These are phyloP conservation scores for Aphaenogaster rudis DNA, from an alignment of 1,140 invertebrate species.

Conservation along the genomic window DNA sequence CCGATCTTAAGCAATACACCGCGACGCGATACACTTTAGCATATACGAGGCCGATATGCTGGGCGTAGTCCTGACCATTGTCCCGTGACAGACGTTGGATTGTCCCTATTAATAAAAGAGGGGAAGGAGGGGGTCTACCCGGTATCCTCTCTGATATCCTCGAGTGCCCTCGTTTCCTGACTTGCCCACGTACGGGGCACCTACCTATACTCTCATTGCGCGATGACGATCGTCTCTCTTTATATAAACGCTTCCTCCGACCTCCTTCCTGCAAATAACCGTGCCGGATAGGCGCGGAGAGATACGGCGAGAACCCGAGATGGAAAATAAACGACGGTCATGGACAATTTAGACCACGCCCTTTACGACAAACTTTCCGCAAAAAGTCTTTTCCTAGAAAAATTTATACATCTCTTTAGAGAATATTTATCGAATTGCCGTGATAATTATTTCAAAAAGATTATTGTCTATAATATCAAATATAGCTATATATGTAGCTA, in stretches of 20 bases:
- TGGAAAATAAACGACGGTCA: constrained; percentile 72
- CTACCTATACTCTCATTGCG: constrained; percentile 68
- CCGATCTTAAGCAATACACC: neutral
- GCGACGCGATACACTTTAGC: constrained; percentile 57
- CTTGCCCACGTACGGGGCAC: constrained; percentile 79
- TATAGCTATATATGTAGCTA: neutral
- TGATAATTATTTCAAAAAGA: neutral
- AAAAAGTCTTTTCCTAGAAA: neutral
- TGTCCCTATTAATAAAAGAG: constrained; percentile 82
- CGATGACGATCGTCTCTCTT: constrained; percentile 70
- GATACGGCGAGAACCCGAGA: constrained; percentile 59
- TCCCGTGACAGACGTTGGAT: constrained; percentile 82
- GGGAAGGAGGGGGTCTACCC: constrained; percentile 48
- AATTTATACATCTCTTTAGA: neutral
- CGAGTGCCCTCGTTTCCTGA: constrained; percentile 84
- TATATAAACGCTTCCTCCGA: constrained; percentile 70
- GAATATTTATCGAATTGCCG: neutral
- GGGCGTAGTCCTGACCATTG: constrained; percentile 79
- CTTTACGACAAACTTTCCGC: constrained; percentile 2
- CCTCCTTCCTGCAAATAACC: constrained; percentile 69
- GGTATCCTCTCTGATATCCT: constrained; percentile 79
- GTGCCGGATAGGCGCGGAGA: constrained; percentile 77
- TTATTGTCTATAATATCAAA: neutral
- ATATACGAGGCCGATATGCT: constrained; percentile 65
- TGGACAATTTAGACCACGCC: constrained; percentile 66